Conservation (phyloP, 2,888 invertebrate species). For the Hofmannophila pseudospretella region DNA sequence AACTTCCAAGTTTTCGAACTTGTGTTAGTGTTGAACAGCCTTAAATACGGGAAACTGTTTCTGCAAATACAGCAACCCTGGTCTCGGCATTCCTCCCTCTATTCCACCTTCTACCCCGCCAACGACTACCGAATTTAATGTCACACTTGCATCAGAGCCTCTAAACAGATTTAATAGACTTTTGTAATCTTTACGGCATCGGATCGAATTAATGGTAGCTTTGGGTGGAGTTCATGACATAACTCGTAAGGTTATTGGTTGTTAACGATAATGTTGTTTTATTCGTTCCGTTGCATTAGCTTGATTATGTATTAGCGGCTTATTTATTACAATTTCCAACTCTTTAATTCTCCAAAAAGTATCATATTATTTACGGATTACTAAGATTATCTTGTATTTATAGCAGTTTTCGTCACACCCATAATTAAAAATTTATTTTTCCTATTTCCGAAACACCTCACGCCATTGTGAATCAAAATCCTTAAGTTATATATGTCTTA, state of each 20-base stretch:
- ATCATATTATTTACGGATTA: no score
- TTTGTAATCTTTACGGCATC: conserved; percentile 13
- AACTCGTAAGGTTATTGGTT: background rate
- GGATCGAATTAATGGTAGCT: conserved; percentile 2
- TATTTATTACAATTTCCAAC: conserved; percentile 5
- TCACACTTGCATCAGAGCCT: conserved; percentile 29
- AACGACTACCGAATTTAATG: conserved; percentile 58
- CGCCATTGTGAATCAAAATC: no score
- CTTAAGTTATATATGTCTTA: no score
- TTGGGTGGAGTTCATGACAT: background rate
- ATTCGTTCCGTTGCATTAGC: conserved; percentile 15
- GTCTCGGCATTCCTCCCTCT: conserved; percentile 19
- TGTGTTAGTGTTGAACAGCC: no score
- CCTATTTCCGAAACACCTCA: no score
- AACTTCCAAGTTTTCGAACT: no score
- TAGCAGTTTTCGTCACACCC: no score
- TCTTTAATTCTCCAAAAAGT: no score
- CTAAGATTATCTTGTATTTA: no score
- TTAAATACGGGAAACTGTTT: no score
- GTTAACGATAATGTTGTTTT: conserved; percentile 4
- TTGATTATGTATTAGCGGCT: conserved; percentile 14
- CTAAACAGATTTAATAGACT: conserved; percentile 11
- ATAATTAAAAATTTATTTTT: no score
- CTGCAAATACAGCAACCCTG: background rate
- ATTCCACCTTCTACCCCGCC: conserved; percentile 9